These are phyloP conservation scores for Trialeurodes vaporariorum DNA, from an alignment of 1,140 invertebrate genomes.

Conservation along the genomic window DNA sequence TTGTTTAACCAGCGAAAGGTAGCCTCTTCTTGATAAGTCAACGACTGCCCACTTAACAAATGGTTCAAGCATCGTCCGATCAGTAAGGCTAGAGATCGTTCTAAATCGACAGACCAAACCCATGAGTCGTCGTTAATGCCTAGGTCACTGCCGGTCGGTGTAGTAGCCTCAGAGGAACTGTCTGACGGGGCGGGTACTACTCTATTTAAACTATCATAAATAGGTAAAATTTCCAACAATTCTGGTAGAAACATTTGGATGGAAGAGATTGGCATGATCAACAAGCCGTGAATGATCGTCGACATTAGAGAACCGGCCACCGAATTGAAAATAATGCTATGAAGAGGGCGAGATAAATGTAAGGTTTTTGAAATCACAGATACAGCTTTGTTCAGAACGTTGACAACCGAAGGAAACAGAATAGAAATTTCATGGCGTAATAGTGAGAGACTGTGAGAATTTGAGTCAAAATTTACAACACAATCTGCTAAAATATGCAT, in stretches of 20 bases:
- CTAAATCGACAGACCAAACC: slow-evolving; percentile 50
- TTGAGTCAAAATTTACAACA: slow-evolving; percentile 11
- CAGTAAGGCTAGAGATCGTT: slow-evolving; percentile 44
- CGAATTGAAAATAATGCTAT: not conserved
- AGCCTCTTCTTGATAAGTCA: slow-evolving; percentile 37
- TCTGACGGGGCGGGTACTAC: slow-evolving; percentile 34
- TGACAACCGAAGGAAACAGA: slow-evolving; percentile 7
- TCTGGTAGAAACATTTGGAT: slow-evolving; percentile 37
- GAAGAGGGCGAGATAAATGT: not conserved
- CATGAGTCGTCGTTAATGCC: slow-evolving; percentile 36
- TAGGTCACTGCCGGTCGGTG: slow-evolving; percentile 36
- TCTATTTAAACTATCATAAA: slow-evolving; percentile 42
- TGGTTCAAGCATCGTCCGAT: slow-evolving; percentile 47
- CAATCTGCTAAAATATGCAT: slow-evolving; percentile 45
- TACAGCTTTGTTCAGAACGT: not conserved
- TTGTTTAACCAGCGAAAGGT: slow-evolving; percentile 41
- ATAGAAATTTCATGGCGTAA: not conserved
- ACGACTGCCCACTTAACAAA: slow-evolving; percentile 40
- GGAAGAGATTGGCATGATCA: slow-evolving; percentile 39
- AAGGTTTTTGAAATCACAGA: slow-evolving; percentile 2
- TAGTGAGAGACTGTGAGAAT: not conserved
- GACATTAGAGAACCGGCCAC: slow-evolving; percentile 7
- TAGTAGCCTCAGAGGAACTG: slow-evolving; percentile 32
- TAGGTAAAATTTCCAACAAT: slow-evolving; percentile 39
- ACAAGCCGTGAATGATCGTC: slow-evolving; percentile 40